These are phyloP conservation scores for Drosophila histrio DNA, from an alignment of 2,888 invertebrate genomes.

Conservation along the genomic window DNA sequence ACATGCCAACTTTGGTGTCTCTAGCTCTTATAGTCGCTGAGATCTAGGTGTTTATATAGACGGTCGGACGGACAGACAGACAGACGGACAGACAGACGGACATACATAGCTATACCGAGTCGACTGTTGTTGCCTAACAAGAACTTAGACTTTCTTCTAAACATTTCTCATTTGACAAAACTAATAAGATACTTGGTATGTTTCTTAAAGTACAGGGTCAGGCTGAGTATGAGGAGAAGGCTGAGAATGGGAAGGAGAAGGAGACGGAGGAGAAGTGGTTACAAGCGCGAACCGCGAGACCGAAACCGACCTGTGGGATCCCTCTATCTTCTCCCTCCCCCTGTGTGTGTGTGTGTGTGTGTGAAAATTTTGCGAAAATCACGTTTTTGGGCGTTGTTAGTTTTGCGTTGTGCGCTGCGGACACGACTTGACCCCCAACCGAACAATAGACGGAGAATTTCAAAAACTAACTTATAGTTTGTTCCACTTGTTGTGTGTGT, in stretches of 20 bases:
- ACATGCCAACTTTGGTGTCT: too few species aligned
- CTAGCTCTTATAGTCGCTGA: too few species aligned
- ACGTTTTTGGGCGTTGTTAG: conserved; percentile 76
- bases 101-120: too few species aligned
- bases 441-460: conserved; percentile 43
- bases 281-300: conserved; percentile 25
- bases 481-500: conserved; percentile 55
- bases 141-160: too few species aligned
- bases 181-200: too few species aligned
- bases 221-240: background rate
- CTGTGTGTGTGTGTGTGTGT: conserved; percentile 5
- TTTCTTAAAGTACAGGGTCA: background rate
- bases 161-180: too few species aligned
- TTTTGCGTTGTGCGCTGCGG: conserved; percentile 57
- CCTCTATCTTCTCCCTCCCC: background rate
- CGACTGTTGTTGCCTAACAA: too few species aligned
- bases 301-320: conserved; percentile 52
- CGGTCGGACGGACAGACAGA: too few species aligned
- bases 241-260: background rate
- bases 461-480: conserved; percentile 72
- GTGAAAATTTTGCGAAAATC: conserved; percentile 71
- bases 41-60: too few species aligned
- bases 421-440: conserved; percentile 56
- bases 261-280: background rate
- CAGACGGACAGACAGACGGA: too few species aligned